phyloP scores from a whole-genome alignment of 2,113 vertebrate species.

The Anhinga rufa region DNA sequence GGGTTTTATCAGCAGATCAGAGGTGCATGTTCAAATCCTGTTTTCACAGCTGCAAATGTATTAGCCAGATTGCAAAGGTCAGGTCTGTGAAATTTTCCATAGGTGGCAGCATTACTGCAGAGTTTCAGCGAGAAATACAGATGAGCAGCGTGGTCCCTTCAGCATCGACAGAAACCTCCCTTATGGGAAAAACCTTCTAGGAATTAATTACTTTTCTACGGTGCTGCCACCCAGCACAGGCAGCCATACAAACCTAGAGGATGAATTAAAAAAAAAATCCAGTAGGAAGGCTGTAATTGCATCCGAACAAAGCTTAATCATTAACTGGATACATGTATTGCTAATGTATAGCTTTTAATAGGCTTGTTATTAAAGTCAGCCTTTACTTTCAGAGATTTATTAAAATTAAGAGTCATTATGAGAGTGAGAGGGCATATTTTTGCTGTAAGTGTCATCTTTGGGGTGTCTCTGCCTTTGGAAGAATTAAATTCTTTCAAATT shows the following conservation, averaged over 20 bases:
- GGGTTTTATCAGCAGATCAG: not conserved
- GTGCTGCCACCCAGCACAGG: not conserved
- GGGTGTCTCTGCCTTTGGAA: not conserved
- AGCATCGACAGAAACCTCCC: not conserved
- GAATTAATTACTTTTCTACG: not conserved
- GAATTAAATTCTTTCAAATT: not conserved
- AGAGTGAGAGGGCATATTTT: not conserved
- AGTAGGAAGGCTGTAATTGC: not conserved
- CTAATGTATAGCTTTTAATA: not conserved
- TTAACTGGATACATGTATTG: not conserved
- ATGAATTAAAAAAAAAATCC: not conserved
- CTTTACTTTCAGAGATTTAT: not conserved
- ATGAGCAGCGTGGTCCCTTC: not conserved
- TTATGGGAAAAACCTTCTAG: not conserved
- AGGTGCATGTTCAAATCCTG: not conserved
- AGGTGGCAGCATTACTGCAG: conserved; percentile 60
- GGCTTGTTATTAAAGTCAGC: not conserved
- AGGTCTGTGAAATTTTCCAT: not conserved
- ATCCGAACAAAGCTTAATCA: not conserved
- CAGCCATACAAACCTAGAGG: not conserved
- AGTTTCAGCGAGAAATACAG: not conserved
- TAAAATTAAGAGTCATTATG: not conserved
- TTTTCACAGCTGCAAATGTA: not conserved
- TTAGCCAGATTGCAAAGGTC: not conserved
- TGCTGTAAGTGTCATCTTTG: not conserved